Base-by-base conservation (phyloP, 1,140 invertebrate genomes). In the Polypedilum pembai region DNA sequence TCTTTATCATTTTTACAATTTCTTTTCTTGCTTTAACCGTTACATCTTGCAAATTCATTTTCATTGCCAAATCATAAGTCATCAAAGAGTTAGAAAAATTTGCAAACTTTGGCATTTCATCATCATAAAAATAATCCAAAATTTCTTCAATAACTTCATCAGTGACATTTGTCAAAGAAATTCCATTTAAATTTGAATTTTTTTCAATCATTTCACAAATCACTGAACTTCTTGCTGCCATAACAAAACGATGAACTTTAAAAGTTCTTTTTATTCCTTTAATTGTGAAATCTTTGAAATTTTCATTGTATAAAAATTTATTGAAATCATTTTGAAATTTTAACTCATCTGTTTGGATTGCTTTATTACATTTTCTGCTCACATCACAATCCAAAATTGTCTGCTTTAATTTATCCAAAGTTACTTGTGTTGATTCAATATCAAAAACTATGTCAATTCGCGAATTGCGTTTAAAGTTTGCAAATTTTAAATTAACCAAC, bases 151-250 rank as follows among this genome's bases (percentile, higher is more conserved):
- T 56, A 15, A 56, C n/a, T 12, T 15, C n/a, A n/a, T 56, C 45
- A n/a, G 7, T 56, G 4, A n/a, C 45, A 56, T 56, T 56, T 1
- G 12, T 15, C 4, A 56, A 56, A 15, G 12, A n/a, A 56, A 56
- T 56, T 56, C 45, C 45, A 56, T n/a, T 12, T 15, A 56, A 15
- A 4, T 4, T 15, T 12, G 45, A 12, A 56, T 56, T 56, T 15
- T 56, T 15, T n/a, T 56, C n/a, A 56, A 56, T 56, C 45, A 56
- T 56, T 56, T n/a, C 45, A 56, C 45, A 56, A 56, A 56, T 15
- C 1, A 56, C 12, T 56, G 45, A n/a, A 56, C 45, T 56, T 15
- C 45, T 12, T 15, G 45, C 45, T n/a, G 45, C 45, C 45, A 56
- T 56, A 0, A 56, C 45, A 56, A 56, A 56, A 15, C 12, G 12